Evolutionary conservation across 2,113 vertebrate species (phyloP).

Genomic region (Nibea coibor): DNA sequence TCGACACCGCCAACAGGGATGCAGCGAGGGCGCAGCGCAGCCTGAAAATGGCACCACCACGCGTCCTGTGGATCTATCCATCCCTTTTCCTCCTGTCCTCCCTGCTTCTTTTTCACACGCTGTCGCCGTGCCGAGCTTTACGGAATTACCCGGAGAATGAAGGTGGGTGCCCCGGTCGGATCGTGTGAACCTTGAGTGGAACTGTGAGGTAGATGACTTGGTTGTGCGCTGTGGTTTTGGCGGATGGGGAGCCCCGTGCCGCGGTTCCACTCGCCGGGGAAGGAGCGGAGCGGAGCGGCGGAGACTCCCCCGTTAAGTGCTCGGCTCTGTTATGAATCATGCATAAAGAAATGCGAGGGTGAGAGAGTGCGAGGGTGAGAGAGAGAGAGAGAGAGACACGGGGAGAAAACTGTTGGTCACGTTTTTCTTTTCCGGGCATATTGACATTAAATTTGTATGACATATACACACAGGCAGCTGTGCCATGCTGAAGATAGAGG

Average conservation of each 20-base stretch:
- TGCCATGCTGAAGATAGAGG: slow-evolving; percentile 48
- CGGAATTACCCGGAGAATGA: slow-evolving; percentile 88
- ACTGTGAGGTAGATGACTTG: slow-evolving; percentile 27
- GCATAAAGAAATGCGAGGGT: slow-evolving; percentile 59
- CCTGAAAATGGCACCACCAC: slow-evolving; percentile 86
- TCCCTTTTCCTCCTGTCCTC: slow-evolving; percentile 68
- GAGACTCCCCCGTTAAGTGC: slow-evolving; percentile 68
- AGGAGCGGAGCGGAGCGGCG: slow-evolving; percentile 25
- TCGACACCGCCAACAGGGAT: slow-evolving; percentile 82
- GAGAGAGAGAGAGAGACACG: not conserved
- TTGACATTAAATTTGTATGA: slow-evolving; percentile 78
- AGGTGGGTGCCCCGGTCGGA: slow-evolving; percentile 75
- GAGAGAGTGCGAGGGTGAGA: not conserved
- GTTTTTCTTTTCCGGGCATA: slow-evolving; percentile 73
- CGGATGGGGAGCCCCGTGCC: slow-evolving; percentile 47
- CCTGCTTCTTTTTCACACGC: slow-evolving; percentile 72
- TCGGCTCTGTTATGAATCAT: slow-evolving; percentile 75
- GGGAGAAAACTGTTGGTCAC: slow-evolving; percentile 62
- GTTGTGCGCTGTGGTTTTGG: slow-evolving; percentile 25
- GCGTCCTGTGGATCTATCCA: slow-evolving; percentile 85
- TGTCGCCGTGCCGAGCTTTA: slow-evolving; percentile 74
- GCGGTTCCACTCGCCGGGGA: slow-evolving; percentile 43
- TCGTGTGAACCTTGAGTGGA: slow-evolving; percentile 23
- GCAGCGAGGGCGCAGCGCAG: slow-evolving; percentile 85
- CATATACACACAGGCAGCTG: slow-evolving; percentile 37